phyloP scores from a whole-genome alignment of 1,140 invertebrate species.

The Solen grandis region DNA sequence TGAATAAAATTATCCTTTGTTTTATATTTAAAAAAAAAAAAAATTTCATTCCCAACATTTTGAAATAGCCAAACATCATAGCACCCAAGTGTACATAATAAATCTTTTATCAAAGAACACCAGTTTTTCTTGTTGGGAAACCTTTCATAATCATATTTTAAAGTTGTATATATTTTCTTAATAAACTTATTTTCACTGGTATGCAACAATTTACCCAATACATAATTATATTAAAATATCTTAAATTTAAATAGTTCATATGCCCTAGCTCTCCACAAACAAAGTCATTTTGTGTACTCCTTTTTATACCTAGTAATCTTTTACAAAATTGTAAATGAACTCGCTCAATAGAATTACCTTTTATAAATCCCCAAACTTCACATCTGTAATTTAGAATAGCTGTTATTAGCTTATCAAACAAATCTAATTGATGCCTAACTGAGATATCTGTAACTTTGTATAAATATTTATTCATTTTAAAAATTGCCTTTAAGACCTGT shows the following conservation, averaged over 20 bases:
- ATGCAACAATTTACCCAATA: too few relatives aligned
- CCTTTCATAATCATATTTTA: not conserved
- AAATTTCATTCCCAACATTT: too few relatives aligned
- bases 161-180: not conserved
- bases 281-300: slow-evolving; percentile 28
- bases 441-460: too few relatives aligned
- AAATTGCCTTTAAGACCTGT: too few relatives aligned
- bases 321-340: too few relatives aligned
- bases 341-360: too few relatives aligned
- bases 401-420: slow-evolving; percentile 26
- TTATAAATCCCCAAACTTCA: too few relatives aligned
- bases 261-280: slow-evolving; percentile 11
- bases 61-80: slow-evolving; percentile 5
- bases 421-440: too few relatives aligned
- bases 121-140: slow-evolving; percentile 1
- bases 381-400: slow-evolving; percentile 17
- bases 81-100: slow-evolving; percentile 7
- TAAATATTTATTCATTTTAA: too few relatives aligned
- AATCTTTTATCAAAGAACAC: not conserved
- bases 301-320: too few relatives aligned
- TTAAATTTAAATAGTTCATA: slow-evolving; percentile 7
- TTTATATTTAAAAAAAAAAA: not conserved
- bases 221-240: too few relatives aligned
- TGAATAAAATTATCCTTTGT: not conserved
- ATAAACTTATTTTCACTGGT: too few relatives aligned